These are phyloP conservation scores for Dryocosmus kuriphilus DNA, from an alignment of 2,888 invertebrate genomes.

Conservation along the genomic window DNA sequence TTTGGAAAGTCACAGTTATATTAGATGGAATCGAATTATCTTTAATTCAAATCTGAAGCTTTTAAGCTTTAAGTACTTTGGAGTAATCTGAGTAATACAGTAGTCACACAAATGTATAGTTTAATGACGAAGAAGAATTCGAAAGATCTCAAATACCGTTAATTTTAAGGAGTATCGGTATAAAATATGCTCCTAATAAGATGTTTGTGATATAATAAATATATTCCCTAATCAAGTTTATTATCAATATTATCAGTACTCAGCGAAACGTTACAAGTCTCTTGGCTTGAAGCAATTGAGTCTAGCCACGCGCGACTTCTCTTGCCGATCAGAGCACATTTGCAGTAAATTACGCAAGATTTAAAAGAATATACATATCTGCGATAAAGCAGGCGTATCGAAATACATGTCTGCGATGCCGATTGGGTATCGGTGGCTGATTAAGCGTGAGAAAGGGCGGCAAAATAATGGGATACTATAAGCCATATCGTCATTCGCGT, in stretches of 20 bases:
- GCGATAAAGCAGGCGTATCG: slow-evolving; percentile 37
- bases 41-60: too few species aligned
- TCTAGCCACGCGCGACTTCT: slow-evolving; percentile 33
- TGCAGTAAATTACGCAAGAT: slow-evolving; percentile 38
- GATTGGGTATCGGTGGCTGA: slow-evolving; percentile 39
- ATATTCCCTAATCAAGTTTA: not conserved
- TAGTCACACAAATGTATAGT: not conserved
- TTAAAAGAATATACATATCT: slow-evolving; percentile 21
- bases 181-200: not conserved
- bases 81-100: too few species aligned
- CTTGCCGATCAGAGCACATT: slow-evolving; percentile 20
- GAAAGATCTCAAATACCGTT: not conserved
- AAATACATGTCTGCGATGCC: slow-evolving; percentile 32
- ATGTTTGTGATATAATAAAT: not conserved
- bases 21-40: too few species aligned
- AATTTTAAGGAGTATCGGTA: too few species aligned
- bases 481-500: slow-evolving; percentile 25
- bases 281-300: not conserved
- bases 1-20: too few species aligned
- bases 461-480: slow-evolving; percentile 29
- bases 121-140: not conserved
- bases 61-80: too few species aligned
- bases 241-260: not conserved
- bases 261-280: slow-evolving; percentile 8
- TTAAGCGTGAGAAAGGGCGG: slow-evolving; percentile 40